Percentiles rank a stretch among this genome's conserved stretches.
Conservation (phyloP, 2,113 vertebrate species). For the Atlantisia rogersi region DNA sequence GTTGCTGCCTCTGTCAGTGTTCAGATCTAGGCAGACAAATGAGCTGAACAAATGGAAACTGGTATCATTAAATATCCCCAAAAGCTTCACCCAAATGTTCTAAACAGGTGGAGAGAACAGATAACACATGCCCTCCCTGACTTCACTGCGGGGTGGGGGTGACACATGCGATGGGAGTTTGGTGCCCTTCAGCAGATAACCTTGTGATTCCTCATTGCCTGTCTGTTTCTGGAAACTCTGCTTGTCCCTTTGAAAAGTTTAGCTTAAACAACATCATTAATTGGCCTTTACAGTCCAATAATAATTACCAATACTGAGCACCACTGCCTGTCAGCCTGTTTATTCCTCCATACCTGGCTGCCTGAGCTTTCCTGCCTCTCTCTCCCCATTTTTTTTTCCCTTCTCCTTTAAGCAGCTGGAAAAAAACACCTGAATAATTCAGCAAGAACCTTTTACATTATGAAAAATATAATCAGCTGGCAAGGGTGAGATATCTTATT, state of each 20-base stretch:
- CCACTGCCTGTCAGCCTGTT: neutral
- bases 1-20: neutral
- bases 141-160: neutral
- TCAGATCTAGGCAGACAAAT: conserved; percentile 1
- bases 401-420: neutral
- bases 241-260: neutral
- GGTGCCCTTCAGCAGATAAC: neutral
- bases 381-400: neutral
- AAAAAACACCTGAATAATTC: conserved; percentile 67
- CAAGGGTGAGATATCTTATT: conserved; percentile 53
- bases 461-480: conserved; percentile 68
- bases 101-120: conserved; percentile 10
- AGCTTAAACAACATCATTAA: neutral
- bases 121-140: neutral
- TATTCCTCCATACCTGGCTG: neutral
- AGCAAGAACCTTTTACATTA: conserved; percentile 62
- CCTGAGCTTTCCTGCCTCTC: neutral
- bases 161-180: fast-evolving
- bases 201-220: neutral
- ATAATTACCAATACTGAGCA: neutral
- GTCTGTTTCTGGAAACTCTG: neutral
- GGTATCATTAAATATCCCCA: neutral
- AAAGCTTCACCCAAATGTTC: neutral
- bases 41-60: conserved; percentile 13
- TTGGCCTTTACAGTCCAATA: neutral